Evolutionary conservation across 1,140 invertebrate genomes (phyloP), one percentile per base, ranked within the genome.

Genomic region (Sycophaga agraensis): DNA sequence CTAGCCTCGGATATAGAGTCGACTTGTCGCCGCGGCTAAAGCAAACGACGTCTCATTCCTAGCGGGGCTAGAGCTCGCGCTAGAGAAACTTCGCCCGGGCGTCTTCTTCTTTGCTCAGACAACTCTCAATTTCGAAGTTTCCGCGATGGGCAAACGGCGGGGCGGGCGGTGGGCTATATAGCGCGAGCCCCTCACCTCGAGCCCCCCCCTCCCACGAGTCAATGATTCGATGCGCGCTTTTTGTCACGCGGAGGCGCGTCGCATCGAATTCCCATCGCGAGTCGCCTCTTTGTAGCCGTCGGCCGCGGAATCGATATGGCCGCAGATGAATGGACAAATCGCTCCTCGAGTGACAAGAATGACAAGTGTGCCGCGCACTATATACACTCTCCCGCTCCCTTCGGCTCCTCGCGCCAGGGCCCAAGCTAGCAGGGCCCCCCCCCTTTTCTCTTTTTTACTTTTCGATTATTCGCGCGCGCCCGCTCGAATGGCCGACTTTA

Each of bases 61-160:
- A 24, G 11, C 31, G 28, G n/a, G n/a, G n/a, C n/a, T n/a, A n/a
- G n/a, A n/a, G n/a, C n/a, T n/a, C n/a, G n/a, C 40, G 6, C n/a
- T n/a, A 11, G 1, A 1, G 8, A 11, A 49, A 31, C 56, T 58
- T 17, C 26, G 22, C 26, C 9, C 26, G 28, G 4, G 19, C 7
- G 4, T 37, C 31, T n/a, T 40, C 24, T 48, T 28, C 50, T 48
- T 54, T 48, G 14, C n/a, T 16, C 40, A 22, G 50, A 2, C 31
- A 61, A 55, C 59, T 55, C 55, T 61, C 59, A 61, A 55, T 55
- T 48, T 55, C 35, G 1, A 61, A 61, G 42, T 61, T 61, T 49
- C 22, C 16, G 21, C 59, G 17, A 17, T n/a, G n/a, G n/a, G 35
- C 4, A 24, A n/a, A 39, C 8, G 24, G 11, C 5, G 22, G 3